A percentile compares a stretch with the other conserved stretches of the same genome.
These are phyloP conservation scores for Leptobrachium leishanense DNA, from an alignment of 2,113 vertebrate species.

Conservation along the genomic window DNA sequence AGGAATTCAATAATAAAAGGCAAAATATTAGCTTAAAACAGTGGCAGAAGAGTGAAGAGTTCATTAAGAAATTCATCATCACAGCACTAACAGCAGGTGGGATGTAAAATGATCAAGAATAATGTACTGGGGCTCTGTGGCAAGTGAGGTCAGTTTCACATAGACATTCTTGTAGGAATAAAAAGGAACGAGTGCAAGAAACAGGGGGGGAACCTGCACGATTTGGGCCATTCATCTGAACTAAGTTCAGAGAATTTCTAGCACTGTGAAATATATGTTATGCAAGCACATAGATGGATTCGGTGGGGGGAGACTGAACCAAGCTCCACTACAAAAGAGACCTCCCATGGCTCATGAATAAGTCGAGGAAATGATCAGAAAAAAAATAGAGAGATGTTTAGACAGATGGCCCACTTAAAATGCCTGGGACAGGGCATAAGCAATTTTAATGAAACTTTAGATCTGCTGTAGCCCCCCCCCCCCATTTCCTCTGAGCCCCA, in stretches of 20 bases:
- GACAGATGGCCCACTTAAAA: constrained; percentile 99
- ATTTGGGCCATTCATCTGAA: constrained; percentile 92
- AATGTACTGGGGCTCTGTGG: constrained; percentile 88
- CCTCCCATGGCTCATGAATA: constrained; percentile 99
- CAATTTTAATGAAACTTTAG: constrained; percentile 98
- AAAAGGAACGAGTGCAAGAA: constrained; percentile 45
- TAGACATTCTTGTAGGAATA: constrained; percentile 87
- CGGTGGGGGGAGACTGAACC: constrained; percentile 87
- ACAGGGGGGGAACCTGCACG: constrained; percentile 74
- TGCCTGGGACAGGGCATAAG: constrained; percentile 84
- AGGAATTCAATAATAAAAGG: constrained; percentile 66
- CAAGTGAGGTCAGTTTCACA: constrained; percentile 90
- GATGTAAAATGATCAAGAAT: constrained; percentile 95
- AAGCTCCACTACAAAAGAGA: constrained; percentile 97
- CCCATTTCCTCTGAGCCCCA: constrained; percentile 22
- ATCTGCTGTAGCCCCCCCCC: constrained; percentile 82
- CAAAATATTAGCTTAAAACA: constrained; percentile 90
- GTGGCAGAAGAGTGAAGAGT: constrained; percentile 85
- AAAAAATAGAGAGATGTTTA: constrained; percentile 97
- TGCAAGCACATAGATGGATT: constrained; percentile 93
- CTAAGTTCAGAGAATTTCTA: constrained; percentile 89
- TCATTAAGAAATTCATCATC: constrained; percentile 96
- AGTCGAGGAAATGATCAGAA: constrained; percentile 99
- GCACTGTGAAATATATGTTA: constrained; percentile 85
- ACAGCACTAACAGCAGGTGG: constrained; percentile 90